Conservation (phyloP, 2,888 invertebrate species). For the Machimus atricapillus region DNA sequence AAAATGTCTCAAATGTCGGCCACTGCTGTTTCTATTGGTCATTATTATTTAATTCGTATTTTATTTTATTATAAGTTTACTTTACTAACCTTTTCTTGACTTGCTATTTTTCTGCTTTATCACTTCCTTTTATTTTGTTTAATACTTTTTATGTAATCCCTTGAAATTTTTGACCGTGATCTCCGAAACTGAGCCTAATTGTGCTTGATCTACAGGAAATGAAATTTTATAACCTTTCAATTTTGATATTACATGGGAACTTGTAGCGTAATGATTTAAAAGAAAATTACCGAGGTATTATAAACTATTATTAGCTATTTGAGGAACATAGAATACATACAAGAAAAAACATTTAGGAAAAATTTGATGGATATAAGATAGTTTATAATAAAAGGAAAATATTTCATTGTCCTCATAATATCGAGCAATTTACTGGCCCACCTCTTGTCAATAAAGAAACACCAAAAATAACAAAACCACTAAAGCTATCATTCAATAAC, state of each 20-base stretch:
- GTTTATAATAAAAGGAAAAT: not conserved
- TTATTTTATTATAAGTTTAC: not conserved
- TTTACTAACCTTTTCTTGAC: not conserved
- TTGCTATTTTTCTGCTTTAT: not conserved
- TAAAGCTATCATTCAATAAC: not conserved
- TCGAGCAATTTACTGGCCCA: not conserved
- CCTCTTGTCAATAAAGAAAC: not conserved
- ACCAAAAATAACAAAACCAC: not conserved
- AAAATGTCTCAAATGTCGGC: not conserved
- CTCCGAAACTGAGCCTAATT: not conserved
- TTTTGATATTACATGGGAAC: no score
- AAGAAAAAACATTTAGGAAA: no score
- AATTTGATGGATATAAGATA: no score
- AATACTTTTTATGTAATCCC: not conserved
- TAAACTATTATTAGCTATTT: no score
- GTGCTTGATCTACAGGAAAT: no score
- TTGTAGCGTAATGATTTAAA: no score
- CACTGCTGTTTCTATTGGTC: not conserved
- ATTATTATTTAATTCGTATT: not conserved
- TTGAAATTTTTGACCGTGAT: not conserved
- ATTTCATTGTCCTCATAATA: not conserved
- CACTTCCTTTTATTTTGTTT: not conserved
- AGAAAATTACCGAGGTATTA: no score
- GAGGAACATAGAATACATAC: no score
- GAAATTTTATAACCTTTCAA: no score